Percentiles rank a stretch among this genome's conserved stretches.
These are phyloP conservation scores for Montipora efflorescens DNA, from an alignment of 64 coral and sea anemone species.

Conservation along the genomic window DNA sequence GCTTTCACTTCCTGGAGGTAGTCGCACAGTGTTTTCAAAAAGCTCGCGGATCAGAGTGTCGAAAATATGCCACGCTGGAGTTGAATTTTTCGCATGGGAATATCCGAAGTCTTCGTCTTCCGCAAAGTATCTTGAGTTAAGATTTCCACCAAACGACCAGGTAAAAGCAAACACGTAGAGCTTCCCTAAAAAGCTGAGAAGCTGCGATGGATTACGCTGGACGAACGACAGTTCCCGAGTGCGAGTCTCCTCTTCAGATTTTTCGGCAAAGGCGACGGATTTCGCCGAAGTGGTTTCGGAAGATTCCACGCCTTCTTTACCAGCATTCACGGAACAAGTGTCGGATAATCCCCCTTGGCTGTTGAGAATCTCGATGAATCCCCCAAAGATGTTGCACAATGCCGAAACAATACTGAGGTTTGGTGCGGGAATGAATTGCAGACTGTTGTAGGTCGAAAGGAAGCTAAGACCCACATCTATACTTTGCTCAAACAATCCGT, in stretches of 20 bases:
- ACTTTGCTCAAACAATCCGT: conserved; percentile 76
- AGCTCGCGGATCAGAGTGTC: conserved; percentile 85
- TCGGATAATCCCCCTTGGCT: conserved; percentile 58
- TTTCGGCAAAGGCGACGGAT: conserved; percentile 73
- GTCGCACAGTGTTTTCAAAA: conserved; percentile 60
- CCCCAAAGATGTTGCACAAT: conserved; percentile 78
- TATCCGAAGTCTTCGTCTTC: conserved; percentile 70
- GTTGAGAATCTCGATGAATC: conserved; percentile 77
- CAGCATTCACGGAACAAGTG: background rate
- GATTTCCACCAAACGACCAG: conserved; percentile 89
- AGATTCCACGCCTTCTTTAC: background rate
- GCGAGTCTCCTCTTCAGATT: conserved; percentile 19
- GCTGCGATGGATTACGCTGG: conserved; percentile 73
- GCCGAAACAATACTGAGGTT: conserved; percentile 74
- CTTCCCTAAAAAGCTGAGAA: conserved; percentile 82
- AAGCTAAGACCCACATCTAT: conserved; percentile 73
- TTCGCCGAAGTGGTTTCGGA: conserved; percentile 55
- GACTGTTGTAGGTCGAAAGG: conserved; percentile 35
- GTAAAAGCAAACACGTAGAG: conserved; percentile 93
- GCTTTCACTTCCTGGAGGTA: conserved; percentile 79
- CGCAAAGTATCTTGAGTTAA: conserved; percentile 37
- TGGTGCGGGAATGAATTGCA: conserved; percentile 71
- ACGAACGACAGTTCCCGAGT: conserved; percentile 54
- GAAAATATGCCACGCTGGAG: conserved; percentile 60
- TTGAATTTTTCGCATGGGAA: background rate